A percentile compares a stretch with the other conserved stretches of the same genome.
Conservation (phyloP, 2,888 invertebrate genomes). For the Alloplasta piceator region DNA sequence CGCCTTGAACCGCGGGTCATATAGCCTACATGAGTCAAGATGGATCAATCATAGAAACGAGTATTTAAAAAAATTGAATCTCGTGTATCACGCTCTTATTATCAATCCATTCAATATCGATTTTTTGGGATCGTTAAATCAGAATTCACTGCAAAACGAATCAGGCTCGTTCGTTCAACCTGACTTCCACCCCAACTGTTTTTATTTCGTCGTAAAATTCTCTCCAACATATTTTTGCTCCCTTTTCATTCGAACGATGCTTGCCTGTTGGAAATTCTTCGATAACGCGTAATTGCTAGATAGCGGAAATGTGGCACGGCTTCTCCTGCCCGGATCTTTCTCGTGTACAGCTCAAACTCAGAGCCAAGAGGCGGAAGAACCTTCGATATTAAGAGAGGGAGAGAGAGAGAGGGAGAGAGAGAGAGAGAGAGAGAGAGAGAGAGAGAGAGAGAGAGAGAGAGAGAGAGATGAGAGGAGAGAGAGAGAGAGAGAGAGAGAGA, state of each 20-base stretch:
- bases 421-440: neutral
- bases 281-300: slow-evolving; percentile 7
- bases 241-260: neutral
- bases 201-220: slow-evolving; percentile 4
- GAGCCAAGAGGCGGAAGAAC: neutral
- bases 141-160: too few species aligned
- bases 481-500: slow-evolving; percentile 32
- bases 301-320: neutral
- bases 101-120: too few species aligned
- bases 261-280: neutral
- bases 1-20: too few species aligned
- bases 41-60: too few species aligned
- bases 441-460: neutral
- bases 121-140: too few species aligned
- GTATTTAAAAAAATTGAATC: too few species aligned
- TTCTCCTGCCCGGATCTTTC: neutral
- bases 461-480: neutral
- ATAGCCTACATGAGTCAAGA: too few species aligned
- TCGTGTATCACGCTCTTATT: too few species aligned
- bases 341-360: neutral
- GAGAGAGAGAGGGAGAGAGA: too few species aligned
- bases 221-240: neutral
- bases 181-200: neutral
- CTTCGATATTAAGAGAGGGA: neutral
- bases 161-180: too few species aligned